phyloP scores from a whole-genome alignment of 2,888 invertebrate genomes.

The Drosophila anomalata region DNA sequence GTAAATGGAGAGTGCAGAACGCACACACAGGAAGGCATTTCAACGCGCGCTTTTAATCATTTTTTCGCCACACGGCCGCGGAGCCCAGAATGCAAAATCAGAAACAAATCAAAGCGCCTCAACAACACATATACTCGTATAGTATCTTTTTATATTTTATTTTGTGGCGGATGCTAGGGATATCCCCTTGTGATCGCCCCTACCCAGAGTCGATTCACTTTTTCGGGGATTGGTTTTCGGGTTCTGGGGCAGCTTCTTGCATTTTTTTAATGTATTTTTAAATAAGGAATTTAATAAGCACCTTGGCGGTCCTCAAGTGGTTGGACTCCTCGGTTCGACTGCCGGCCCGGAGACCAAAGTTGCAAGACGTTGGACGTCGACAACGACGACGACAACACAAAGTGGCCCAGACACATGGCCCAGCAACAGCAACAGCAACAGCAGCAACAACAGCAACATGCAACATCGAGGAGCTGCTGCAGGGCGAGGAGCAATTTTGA shows the following conservation, averaged over 20 bases:
- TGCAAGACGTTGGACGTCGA: conserved; percentile 45
- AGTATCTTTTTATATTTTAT: conserved; percentile 15
- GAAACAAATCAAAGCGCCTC: conserved; percentile 63
- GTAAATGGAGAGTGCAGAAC: conserved; percentile 48
- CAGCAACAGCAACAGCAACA: conserved; percentile 24
- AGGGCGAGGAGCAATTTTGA: conserved; percentile 73
- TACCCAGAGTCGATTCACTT: conserved; percentile 12
- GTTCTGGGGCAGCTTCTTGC: conserved; percentile 72
- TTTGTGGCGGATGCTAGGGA: conserved; percentile 61
- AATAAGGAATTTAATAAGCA: conserved; percentile 80
- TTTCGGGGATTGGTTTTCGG: conserved; percentile 58
- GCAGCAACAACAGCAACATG: not conserved
- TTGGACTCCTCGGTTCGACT: conserved; percentile 57
- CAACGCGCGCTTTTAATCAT: conserved; percentile 76
- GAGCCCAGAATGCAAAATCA: conserved; percentile 45
- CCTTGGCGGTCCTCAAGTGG: conserved; percentile 69
- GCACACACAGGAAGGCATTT: conserved; percentile 68
- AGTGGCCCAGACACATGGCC: conserved; percentile 77
- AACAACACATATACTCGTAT: conserved; percentile 8
- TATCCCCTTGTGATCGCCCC: conserved; percentile 8
- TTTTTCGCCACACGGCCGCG: conserved; percentile 36
- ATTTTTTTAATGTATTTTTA: conserved; percentile 80
- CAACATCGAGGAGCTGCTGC: conserved; percentile 55
- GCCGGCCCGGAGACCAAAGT: conserved; percentile 24
- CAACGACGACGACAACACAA: conserved; percentile 72